Conservation (phyloP, 2,113 vertebrate genomes). For the Epinephelus fuscoguttatus region DNA sequence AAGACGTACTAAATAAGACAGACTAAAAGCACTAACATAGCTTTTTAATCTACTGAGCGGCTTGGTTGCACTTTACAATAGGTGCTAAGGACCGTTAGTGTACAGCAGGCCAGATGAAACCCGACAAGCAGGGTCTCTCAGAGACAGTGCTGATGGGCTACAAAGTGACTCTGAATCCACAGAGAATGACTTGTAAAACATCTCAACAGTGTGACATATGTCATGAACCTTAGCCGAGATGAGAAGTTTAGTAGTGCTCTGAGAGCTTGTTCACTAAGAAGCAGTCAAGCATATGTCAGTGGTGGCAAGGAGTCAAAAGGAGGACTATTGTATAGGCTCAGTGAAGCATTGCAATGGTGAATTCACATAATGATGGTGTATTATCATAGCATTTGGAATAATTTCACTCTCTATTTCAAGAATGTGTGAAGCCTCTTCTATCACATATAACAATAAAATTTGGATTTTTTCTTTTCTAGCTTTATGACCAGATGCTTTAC, state of each 20-base stretch:
- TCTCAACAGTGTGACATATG: conserved; percentile 60
- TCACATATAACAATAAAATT: not conserved
- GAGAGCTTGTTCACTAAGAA: conserved; percentile 52
- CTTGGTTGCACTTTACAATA: conserved; percentile 44
- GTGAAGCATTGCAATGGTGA: conserved; percentile 2
- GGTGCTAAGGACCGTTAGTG: conserved; percentile 44
- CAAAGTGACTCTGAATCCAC: conserved; percentile 59
- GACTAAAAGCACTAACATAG: conserved; percentile 63
- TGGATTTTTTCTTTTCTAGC: not conserved
- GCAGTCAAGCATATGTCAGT: conserved; percentile 42
- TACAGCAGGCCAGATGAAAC: conserved; percentile 50
- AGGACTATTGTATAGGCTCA: conserved; percentile 9
- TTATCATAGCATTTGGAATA: conserved; percentile 4
- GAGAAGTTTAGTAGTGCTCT: conserved; percentile 54
- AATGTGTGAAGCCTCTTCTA: not conserved
- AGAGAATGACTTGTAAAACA: conserved; percentile 63
- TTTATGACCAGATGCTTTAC: not conserved
- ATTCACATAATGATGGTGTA: conserved; percentile 4
- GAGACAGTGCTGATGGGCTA: conserved; percentile 49
- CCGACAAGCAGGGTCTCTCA: conserved; percentile 53
- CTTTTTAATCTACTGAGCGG: conserved; percentile 53
- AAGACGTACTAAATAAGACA: conserved; percentile 59
- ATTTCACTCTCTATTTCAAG: not conserved
- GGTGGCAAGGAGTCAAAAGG: conserved; percentile 45
- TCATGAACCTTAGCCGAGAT: conserved; percentile 52